Conservation (phyloP, 2,888 invertebrate genomes). For the Luperina nickerlii region DNA sequence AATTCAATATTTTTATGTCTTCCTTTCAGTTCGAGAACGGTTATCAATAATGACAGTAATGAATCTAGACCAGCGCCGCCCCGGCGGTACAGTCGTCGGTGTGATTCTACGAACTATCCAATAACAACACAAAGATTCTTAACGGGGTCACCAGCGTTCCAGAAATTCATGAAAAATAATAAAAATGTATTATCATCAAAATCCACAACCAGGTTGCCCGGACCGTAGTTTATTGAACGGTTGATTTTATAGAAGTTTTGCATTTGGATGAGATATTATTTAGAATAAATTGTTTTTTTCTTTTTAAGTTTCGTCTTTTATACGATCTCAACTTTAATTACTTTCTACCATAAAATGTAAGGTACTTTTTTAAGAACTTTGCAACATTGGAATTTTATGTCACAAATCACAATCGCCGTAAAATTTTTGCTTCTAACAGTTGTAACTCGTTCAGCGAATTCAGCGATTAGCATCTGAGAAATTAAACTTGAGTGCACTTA, state of each 20-base stretch:
- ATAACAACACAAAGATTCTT: slow-evolving; percentile 74
- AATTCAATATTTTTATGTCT: not conserved
- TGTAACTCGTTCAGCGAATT: not conserved
- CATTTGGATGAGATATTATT: slow-evolving; percentile 61
- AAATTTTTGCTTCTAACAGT: not conserved
- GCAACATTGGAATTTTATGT: slow-evolving; percentile 36
- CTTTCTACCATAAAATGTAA: slow-evolving; percentile 1
- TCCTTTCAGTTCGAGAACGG: slow-evolving; percentile 68
- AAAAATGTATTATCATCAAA: slow-evolving; percentile 65
- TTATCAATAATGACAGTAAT: slow-evolving; percentile 29
- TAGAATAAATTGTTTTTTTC: slow-evolving; percentile 53
- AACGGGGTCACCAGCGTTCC: slow-evolving; percentile 82
- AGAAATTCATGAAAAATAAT: slow-evolving; percentile 78
- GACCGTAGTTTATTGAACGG: slow-evolving; percentile 36
- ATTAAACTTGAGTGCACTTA: not conserved
- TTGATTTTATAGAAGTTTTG: slow-evolving; percentile 67
- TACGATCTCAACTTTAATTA: not conserved
- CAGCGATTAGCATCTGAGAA: not conserved
- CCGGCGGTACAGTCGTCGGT: not conserved
- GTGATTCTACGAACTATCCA: slow-evolving; percentile 41
- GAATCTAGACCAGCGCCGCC: slow-evolving; percentile 21
- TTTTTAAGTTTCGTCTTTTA: not conserved
- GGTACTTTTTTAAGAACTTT: not conserved
- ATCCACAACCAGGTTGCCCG: slow-evolving; percentile 38
- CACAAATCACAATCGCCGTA: not conserved